Evolutionary conservation across 2,113 vertebrate genomes (phyloP), one percentile per base, ranked within the genome.

Genomic region (Charina bottae): DNA sequence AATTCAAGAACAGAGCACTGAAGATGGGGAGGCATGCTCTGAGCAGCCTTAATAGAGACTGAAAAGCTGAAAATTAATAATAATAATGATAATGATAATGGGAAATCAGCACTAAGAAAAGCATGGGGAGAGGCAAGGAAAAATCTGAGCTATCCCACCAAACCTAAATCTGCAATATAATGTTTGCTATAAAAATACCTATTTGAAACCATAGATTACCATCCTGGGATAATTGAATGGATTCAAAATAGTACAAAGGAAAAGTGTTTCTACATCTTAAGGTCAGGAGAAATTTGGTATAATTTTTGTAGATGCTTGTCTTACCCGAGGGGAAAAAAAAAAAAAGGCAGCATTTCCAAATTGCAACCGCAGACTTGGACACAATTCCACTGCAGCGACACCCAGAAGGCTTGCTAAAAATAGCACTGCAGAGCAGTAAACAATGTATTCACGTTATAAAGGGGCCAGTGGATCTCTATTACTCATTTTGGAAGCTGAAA

Each of bases 231-330:
- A 26, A 26, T 17, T 5, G 23, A 13, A 26, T 26, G 23, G 28
- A 83, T 19, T 46, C 37, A 85, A 85, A 53, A 13, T 5, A 53
- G 9, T n/a, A 12, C 11, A 49, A 28, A 24, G 59, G 23, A 24
- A 12, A 49, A 85, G 4, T 49, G 49, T 49, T 49, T 49, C 2
- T 49, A 7, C 49, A 49, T 49, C 49, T 49, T 49, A 49, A 49
- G 49, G 49, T 49, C 49, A 8, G 83, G 8, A 55, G 33, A 42
- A 86, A 26, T 28, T 85, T 28, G 19, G 53, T n/a, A n/a, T 0
- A 24, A 15, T 13, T 6, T 33, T 26, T 96, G 95, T 72, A 92
- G 90, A 92, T 92, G 95, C 94, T 95, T 94, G 49, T 87, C 88
- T 55, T 88, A 83, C 72, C 60, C 92, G 90, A 92, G 88, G 55